phyloP scores from a whole-genome alignment of 1,140 invertebrate genomes.

The Eubasilissa regina region DNA sequence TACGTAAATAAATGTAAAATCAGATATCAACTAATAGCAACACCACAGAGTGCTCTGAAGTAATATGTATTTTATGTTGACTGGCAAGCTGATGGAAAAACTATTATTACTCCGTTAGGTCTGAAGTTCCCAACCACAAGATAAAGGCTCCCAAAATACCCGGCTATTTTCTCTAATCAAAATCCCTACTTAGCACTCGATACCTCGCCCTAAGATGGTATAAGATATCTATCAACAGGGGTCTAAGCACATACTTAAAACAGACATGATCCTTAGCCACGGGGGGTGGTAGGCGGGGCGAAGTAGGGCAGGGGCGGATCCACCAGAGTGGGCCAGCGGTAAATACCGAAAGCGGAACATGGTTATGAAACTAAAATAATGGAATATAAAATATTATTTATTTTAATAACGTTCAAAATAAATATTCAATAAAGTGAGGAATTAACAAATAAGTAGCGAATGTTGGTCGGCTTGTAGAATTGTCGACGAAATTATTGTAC shows the following conservation, averaged over 20 bases:
- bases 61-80: slow-evolving; percentile 1
- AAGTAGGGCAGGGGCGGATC: not conserved
- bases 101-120: slow-evolving; percentile 1
- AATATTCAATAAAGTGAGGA: no score
- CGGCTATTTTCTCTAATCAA: slow-evolving; percentile 28
- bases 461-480: no score
- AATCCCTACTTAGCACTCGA: slow-evolving; percentile 32
- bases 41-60: no score
- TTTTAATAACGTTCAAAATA: no score
- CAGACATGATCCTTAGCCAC: slow-evolving; percentile 27
- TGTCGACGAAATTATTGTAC: no score
- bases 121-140: slow-evolving; percentile 2
- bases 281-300: not conserved
- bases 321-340: not conserved
- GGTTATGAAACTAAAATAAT: no score
- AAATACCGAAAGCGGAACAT: no score
- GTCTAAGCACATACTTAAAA: slow-evolving; percentile 34
- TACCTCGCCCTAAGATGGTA: slow-evolving; percentile 26
- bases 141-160: slow-evolving; percentile 2
- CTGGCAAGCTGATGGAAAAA: not conserved
- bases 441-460: no score
- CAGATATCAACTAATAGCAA: no score
- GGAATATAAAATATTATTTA: no score
- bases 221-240: slow-evolving; percentile 32
- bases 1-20: no score